Evolutionary conservation across 2,888 invertebrate species (phyloP).

Genomic region (Odontocolon sp.): DNA sequence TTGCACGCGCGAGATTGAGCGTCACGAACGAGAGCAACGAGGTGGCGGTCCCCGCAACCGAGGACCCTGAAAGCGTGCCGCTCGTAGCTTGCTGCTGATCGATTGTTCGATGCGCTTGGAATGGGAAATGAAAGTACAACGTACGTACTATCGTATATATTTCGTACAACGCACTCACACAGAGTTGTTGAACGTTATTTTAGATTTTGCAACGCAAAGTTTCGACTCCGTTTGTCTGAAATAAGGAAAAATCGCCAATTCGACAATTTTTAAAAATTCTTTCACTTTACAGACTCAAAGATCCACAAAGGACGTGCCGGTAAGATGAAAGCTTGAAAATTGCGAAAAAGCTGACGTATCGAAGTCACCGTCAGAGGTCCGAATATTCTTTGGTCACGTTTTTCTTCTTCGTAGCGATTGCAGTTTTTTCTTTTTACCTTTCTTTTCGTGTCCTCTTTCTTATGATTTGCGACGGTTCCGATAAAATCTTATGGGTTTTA

Average conservation of each 20-base stretch:
- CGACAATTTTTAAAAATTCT: not conserved
- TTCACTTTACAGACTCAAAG: not conserved
- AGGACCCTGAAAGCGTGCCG: not conserved
- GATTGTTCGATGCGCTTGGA: constrained; percentile 55
- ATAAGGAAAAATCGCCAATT: not conserved
- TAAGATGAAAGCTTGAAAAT: not conserved
- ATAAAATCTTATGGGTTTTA: no score
- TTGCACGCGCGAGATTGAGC: constrained; percentile 56
- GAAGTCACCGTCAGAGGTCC: not conserved
- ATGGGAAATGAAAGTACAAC: constrained; percentile 58
- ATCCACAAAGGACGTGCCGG: not conserved
- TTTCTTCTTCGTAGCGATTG: constrained; percentile 13
- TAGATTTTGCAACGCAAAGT: constrained; percentile 14
- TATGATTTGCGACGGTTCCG: no score
- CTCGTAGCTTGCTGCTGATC: constrained; percentile 32
- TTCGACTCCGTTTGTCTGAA: not conserved
- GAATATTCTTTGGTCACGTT: constrained; percentile 28
- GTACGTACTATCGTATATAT: not conserved
- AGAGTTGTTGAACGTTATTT: constrained; percentile 37
- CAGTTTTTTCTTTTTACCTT: constrained; percentile 1
- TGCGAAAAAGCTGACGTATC: constrained; percentile 14
- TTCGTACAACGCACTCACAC: not conserved
- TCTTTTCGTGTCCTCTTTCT: no score
- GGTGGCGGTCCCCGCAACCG: constrained; percentile 10
- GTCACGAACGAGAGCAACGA: constrained; percentile 39